Conservation (phyloP, 2,113 vertebrate species). For the Heterotilapia buettikoferi region DNA sequence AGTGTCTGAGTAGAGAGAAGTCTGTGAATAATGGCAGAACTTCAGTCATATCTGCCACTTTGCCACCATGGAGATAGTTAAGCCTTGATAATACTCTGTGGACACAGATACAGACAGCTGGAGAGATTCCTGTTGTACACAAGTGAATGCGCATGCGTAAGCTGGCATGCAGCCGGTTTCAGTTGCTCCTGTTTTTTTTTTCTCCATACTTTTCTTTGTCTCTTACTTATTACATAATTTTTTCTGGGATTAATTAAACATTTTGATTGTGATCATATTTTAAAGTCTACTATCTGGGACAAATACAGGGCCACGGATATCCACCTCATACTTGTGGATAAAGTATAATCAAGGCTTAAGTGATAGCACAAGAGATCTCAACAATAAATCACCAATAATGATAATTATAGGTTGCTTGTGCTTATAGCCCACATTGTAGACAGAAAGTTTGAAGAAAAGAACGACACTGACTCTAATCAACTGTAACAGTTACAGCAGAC, state of each 20-base stretch:
- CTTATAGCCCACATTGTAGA: not conserved
- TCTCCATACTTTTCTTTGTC: not conserved
- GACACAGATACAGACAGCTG: not conserved
- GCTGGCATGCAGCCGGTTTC: not conserved
- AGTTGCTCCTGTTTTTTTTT: not conserved
- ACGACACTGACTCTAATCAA: not conserved
- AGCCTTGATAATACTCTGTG: not conserved
- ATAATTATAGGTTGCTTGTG: not conserved
- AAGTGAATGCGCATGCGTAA: not conserved
- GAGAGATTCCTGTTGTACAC: not conserved
- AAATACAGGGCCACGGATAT: not conserved
- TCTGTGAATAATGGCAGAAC: not conserved
- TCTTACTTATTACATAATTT: not conserved
- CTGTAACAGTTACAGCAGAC: not conserved
- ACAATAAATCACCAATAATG: not conserved
- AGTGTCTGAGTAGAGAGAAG: fast-evolving
- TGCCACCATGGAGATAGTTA: not conserved
- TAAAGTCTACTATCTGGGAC: not conserved
- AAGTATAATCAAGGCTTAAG: not conserved
- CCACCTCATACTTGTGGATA: not conserved
- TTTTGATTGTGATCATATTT: not conserved
- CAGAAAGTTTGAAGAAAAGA: not conserved
- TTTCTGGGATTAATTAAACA: not conserved
- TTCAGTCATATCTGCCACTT: not conserved
- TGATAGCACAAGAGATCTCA: not conserved